Base-by-base conservation (phyloP, 2,888 invertebrate species). In the Diachrysia chrysitis region DNA sequence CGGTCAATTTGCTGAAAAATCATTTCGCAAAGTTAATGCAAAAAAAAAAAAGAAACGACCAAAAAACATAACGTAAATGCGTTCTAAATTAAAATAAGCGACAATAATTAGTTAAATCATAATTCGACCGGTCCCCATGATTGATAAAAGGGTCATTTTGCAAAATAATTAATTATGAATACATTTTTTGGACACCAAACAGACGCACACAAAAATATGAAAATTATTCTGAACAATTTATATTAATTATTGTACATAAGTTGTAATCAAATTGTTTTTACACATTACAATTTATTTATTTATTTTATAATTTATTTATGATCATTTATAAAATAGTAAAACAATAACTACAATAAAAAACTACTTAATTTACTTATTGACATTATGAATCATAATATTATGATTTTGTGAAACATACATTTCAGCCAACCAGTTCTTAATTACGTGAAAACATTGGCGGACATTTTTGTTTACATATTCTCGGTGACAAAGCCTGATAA, bases 381-480 rank as follows among this genome's bases (percentile, higher is more conserved):
- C 14, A 14, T 12, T 37, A 14, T 37, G 37, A 42, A 42, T 42
- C 42, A 42, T 16, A 37, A 1, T 37, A 37, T 42, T 42, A 42
- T 42, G 42, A 42, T 42, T 42, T n/a, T 42, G 42, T 14, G n/a
- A 42, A 42, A 42, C 0, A 3, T 6, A 6, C 42, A 42, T n/a
- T 16, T n/a, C n/a, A 42, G n/a, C 0, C 4, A 5, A 0, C 48
- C 48, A 51, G 48, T 51, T 51, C 48, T 21, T 51, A 19, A 48
- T 17, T 51, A 51, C 48, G 19, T 51, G 48, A 21, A 51, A 51
- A 51, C 48, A 51, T 42, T n/a, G 42, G 42, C 21, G 19, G 19
- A 48, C 48, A 51, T 21, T 51, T 51, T 51, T 51, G 12, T 51
- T 51, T 51, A 19, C 48, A 51, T 51, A 51, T 51, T 51, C 48